Percentiles rank a stretch among this genome's conserved stretches.
phyloP scores from a whole-genome alignment of 1,140 invertebrate genomes.

The Babylonia areolata region DNA sequence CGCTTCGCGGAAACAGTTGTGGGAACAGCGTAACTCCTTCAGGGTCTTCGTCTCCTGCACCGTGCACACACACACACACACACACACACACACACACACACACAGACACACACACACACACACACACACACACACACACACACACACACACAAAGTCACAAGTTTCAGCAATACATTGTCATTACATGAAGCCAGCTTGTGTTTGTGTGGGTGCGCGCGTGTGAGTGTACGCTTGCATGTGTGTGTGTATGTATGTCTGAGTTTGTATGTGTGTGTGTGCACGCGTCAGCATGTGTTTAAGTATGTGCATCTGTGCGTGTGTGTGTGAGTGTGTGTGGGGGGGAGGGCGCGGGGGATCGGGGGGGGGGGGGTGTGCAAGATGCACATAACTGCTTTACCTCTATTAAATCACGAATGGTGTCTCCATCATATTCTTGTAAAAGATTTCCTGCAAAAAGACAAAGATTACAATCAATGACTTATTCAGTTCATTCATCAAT shows the following conservation, averaged over 20 bases:
- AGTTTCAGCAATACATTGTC: too few species aligned
- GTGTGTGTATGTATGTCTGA: too few species aligned
- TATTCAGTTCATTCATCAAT: not conserved
- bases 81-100: constrained; percentile 11
- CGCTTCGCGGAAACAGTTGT: constrained; percentile 41
- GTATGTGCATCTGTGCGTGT: too few species aligned
- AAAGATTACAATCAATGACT: too few species aligned
- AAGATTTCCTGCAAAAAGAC: constrained; percentile 33
- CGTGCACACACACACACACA: not conserved
- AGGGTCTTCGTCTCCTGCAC: constrained; percentile 30
- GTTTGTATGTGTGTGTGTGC: too few species aligned
- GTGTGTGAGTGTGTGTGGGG: too few species aligned
- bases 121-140: not conserved
- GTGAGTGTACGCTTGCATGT: too few species aligned
- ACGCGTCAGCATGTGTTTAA: too few species aligned
- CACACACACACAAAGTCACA: too few species aligned
- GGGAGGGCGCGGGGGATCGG: too few species aligned
- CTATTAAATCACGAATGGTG: constrained; percentile 27
- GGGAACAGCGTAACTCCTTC: constrained; percentile 30
- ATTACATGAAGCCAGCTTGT: not conserved
- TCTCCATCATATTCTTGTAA: constrained; percentile 40
- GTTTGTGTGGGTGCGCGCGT: too few species aligned
- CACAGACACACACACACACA: not conserved
- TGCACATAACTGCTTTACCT: constrained; percentile 13
- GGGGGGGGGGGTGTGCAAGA: too few species aligned